Percentiles rank a stretch among this genome's conserved stretches.
These are phyloP conservation scores for Operophtera brumata DNA, from an alignment of 2,888 invertebrate species.

Conservation along the genomic window DNA sequence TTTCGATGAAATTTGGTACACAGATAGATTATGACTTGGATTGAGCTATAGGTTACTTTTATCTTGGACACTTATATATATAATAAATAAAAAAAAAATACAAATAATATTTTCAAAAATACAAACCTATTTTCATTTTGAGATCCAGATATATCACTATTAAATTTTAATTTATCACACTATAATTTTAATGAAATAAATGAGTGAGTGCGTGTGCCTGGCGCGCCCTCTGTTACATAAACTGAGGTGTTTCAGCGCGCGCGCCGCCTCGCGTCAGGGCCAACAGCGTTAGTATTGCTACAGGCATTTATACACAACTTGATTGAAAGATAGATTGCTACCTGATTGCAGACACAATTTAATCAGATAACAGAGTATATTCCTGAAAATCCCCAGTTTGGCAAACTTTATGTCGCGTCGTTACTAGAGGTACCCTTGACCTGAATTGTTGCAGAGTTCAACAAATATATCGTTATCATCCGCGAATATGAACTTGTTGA, in stretches of 20 bases:
- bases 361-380: background rate
- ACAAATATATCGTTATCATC: too few relatives aligned
- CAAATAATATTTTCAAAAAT: background rate
- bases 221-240: constrained; percentile 52
- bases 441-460: too few relatives aligned
- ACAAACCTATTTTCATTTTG: constrained; percentile 28
- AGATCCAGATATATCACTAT: constrained; percentile 9
- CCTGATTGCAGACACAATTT: constrained; percentile 4
- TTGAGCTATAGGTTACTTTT: too few relatives aligned
- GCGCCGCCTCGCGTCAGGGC: background rate
- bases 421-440: constrained; percentile 4
- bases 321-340: constrained; percentile 9
- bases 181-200: constrained; percentile 3
- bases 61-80: background rate
- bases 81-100: background rate
- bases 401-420: background rate
- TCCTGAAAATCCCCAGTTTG: constrained; percentile 7
- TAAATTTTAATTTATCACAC: constrained; percentile 3
- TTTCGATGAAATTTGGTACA: too few relatives aligned
- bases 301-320: background rate
- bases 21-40: too few relatives aligned
- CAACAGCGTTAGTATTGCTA: constrained; percentile 14
- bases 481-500: too few relatives aligned
- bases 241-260: constrained; percentile 39
- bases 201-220: constrained; percentile 37